Percentiles rank a stretch among this genome's conserved stretches.
Evolutionary conservation across 2,888 invertebrate species (phyloP).

Genomic region (Drosophila niveifrons): DNA sequence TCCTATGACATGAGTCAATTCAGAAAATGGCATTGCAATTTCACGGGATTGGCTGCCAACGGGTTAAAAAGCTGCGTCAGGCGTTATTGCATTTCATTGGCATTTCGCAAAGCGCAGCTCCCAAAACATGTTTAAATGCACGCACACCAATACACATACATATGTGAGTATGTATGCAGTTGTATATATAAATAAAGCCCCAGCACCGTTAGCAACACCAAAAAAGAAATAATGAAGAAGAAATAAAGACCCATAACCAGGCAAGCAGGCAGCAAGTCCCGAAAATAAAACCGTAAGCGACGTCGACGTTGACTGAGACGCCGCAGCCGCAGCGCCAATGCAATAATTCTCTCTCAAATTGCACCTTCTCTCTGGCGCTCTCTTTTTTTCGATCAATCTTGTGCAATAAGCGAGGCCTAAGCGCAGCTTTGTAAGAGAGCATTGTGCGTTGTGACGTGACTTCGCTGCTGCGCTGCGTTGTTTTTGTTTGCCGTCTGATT

Average conservation of each 20-base stretch:
- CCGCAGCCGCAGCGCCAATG: slow-evolving; percentile 13
- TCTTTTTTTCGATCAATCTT: slow-evolving; percentile 19
- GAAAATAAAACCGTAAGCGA: slow-evolving; percentile 58
- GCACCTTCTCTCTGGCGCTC: slow-evolving; percentile 26
- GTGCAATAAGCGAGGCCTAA: slow-evolving; percentile 20
- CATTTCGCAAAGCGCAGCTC: slow-evolving; percentile 71
- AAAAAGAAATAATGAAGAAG: slow-evolving; percentile 36
- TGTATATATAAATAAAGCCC: slow-evolving; percentile 57
- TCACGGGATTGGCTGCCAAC: slow-evolving; percentile 21
- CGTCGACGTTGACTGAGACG: slow-evolving; percentile 12
- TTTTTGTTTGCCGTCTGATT: slow-evolving; percentile 32
- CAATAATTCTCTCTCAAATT: slow-evolving; percentile 18
- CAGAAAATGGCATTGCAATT: slow-evolving; percentile 3
- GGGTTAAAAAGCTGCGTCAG: slow-evolving; percentile 67
- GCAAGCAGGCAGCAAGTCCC: slow-evolving; percentile 24
- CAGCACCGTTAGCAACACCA: slow-evolving; percentile 75
- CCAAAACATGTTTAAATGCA: slow-evolving; percentile 56
- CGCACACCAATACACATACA: slow-evolving; percentile 27
- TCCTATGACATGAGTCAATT: slow-evolving; percentile 15
- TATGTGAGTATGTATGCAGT: slow-evolving; percentile 5
- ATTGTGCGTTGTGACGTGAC: slow-evolving; percentile 9
- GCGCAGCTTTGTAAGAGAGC: slow-evolving; percentile 48
- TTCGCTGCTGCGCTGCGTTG: slow-evolving; percentile 22
- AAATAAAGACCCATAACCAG: slow-evolving; percentile 47
- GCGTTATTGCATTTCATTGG: slow-evolving; percentile 67